Evolutionary conservation across 2,888 invertebrate species (phyloP).

Genomic region (Quadroppia sp.): DNA sequence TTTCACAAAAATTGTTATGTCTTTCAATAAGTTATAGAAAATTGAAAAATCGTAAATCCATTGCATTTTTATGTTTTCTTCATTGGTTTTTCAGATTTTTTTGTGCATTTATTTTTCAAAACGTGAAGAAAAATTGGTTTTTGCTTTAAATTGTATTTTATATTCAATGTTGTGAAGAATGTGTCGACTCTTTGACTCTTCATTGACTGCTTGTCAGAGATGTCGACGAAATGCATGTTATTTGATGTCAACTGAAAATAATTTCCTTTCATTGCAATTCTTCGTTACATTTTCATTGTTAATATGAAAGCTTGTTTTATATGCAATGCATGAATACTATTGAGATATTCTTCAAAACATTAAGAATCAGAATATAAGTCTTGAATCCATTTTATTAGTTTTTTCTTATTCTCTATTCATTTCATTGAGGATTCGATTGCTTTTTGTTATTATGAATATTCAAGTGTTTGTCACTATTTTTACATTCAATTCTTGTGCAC

Average conservation of each 20-base stretch:
- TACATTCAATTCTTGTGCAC: background rate
- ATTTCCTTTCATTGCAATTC: constrained; percentile 19
- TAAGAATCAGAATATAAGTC: background rate
- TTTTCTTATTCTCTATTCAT: background rate
- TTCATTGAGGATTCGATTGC: background rate
- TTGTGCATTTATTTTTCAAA: background rate
- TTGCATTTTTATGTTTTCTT: background rate
- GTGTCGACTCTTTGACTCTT: background rate
- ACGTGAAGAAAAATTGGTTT: background rate
- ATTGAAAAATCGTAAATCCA: background rate
- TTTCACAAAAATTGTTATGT: too few species aligned
- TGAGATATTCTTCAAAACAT: background rate
- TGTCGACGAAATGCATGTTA: constrained; percentile 13
- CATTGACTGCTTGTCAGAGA: background rate
- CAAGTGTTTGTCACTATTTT: background rate
- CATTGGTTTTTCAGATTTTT: background rate
- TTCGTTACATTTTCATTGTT: constrained; percentile 14
- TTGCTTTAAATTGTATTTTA: background rate
- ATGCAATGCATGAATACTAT: too few species aligned
- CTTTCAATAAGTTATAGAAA: too few species aligned
- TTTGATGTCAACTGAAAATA: constrained; percentile 18
- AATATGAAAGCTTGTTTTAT: background rate
- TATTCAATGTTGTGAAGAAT: background rate
- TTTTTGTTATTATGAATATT: background rate
- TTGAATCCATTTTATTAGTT: background rate